These are phyloP conservation scores for Parasteatoda lunata DNA, from an alignment of 2,888 invertebrate species.

Conservation along the genomic window DNA sequence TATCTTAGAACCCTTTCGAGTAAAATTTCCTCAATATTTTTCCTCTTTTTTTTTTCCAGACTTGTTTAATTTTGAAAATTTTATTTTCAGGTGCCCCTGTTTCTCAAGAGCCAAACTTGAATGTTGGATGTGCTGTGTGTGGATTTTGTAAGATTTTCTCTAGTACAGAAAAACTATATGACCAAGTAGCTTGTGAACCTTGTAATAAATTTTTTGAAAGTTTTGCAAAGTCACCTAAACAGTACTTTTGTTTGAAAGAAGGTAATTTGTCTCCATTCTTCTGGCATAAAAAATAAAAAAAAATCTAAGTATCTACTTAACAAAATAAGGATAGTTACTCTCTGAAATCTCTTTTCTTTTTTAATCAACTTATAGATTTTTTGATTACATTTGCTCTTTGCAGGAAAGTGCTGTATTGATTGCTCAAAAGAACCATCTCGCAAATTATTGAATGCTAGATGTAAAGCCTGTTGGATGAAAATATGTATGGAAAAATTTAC, in stretches of 20 bases:
- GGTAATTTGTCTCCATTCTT: slow-evolving; percentile 59
- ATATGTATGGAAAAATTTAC: slow-evolving; percentile 79
- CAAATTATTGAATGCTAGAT: slow-evolving; percentile 73
- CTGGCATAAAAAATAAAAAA: not conserved
- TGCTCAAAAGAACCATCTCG: slow-evolving; percentile 40
- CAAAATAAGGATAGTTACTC: not conserved
- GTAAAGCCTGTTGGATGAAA: slow-evolving; percentile 90
- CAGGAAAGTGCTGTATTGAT: slow-evolving; percentile 53
- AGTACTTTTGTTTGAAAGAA: slow-evolving; percentile 70
- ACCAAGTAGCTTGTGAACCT: slow-evolving; percentile 88
- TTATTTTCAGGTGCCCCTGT: slow-evolving; percentile 24
- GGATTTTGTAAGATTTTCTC: slow-evolving; percentile 81
- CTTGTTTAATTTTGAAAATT: not conserved
- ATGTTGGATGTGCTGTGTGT: slow-evolving; percentile 71
- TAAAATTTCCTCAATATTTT: not conserved
- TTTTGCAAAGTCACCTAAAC: slow-evolving; percentile 69
- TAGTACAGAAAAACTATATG: slow-evolving; percentile 86
- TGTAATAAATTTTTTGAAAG: slow-evolving; percentile 88
- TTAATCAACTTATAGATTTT: not conserved
- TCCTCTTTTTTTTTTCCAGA: not conserved
- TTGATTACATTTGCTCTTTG: not conserved
- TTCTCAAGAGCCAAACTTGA: not conserved
- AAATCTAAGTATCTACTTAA: not conserved
- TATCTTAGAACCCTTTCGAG: too few relatives aligned
- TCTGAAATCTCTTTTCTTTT: not conserved